Evolutionary conservation across 2,113 vertebrate species (phyloP).

Genomic region (Nyctereutes procyonoides): DNA sequence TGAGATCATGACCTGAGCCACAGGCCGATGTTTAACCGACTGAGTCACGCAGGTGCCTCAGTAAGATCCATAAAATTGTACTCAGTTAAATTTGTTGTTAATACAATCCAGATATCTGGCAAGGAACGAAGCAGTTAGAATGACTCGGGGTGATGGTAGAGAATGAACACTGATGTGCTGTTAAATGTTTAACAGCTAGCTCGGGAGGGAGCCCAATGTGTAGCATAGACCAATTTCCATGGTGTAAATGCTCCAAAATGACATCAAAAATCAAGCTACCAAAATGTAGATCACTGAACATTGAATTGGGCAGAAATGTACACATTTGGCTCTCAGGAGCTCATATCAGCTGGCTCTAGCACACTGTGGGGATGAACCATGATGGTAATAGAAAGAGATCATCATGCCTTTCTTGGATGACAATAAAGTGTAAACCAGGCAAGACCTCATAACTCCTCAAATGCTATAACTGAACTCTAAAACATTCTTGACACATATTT

Average conservation of each 20-base stretch:
- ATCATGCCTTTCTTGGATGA: neutral
- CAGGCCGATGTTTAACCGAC: no score
- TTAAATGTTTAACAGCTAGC: neutral
- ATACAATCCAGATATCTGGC: neutral
- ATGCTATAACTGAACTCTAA: neutral
- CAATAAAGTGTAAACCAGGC: neutral
- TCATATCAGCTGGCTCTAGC: neutral
- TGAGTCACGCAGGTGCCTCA: neutral
- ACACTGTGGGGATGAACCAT: neutral
- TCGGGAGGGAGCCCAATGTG: neutral
- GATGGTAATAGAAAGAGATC: neutral
- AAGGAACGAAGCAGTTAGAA: neutral
- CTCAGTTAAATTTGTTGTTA: neutral
- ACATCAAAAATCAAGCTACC: neutral
- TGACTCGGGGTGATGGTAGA: neutral
- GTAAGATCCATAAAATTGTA: neutral
- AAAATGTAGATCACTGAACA: neutral
- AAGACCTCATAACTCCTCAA: neutral
- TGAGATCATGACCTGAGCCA: no score
- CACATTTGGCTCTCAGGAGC: neutral
- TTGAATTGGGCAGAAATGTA: neutral
- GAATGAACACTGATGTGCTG: neutral
- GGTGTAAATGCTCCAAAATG: neutral
- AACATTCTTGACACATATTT: neutral
- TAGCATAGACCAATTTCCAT: neutral